phyloP scores from a whole-genome alignment of 30 jellyfish, hydroid and myxozoan genomes.

The Clytia hemisphaerica region DNA sequence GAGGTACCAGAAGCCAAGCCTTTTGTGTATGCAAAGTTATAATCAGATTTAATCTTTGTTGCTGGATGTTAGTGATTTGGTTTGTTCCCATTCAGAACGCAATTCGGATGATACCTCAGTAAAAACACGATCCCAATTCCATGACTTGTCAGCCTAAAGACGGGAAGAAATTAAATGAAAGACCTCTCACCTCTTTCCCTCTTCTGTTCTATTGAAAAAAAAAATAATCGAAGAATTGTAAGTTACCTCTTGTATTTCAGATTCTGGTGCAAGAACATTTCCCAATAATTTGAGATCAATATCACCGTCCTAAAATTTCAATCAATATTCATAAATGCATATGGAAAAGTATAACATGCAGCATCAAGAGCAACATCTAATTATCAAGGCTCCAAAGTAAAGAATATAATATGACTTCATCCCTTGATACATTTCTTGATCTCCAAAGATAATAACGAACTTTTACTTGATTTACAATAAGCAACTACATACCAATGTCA shows the following conservation, averaged over 20 bases:
- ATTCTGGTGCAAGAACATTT: conserved; percentile 70
- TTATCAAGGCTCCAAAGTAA: too few relatives aligned
- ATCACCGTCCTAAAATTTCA: conserved; percentile 73
- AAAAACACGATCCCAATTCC: conserved; percentile 97
- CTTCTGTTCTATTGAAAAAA: too few relatives aligned
- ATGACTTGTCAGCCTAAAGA: conserved; percentile 76
- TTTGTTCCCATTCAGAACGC: conserved; percentile 72
- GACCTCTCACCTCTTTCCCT: background rate
- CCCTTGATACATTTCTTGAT: too few relatives aligned
- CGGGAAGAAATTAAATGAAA: background rate
- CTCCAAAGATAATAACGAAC: background rate
- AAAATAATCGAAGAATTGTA: too few relatives aligned
- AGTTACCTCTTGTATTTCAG: conserved; percentile 85
- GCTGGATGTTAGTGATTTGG: too few relatives aligned
- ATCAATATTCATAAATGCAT: too few relatives aligned
- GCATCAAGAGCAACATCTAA: too few relatives aligned
- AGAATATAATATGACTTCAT: background rate
- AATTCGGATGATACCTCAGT: conserved; percentile 93
- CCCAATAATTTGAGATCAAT: conserved; percentile 77
- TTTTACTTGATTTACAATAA: background rate
- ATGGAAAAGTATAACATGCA: too few relatives aligned
- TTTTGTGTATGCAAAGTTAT: too few relatives aligned
- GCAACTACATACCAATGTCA: conserved; percentile 67
- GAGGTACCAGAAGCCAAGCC: too few relatives aligned
- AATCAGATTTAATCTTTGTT: too few relatives aligned